Conservation (phyloP, 2,797 vertebrate genomes). For the Scomberomorus guttatus region DNA sequence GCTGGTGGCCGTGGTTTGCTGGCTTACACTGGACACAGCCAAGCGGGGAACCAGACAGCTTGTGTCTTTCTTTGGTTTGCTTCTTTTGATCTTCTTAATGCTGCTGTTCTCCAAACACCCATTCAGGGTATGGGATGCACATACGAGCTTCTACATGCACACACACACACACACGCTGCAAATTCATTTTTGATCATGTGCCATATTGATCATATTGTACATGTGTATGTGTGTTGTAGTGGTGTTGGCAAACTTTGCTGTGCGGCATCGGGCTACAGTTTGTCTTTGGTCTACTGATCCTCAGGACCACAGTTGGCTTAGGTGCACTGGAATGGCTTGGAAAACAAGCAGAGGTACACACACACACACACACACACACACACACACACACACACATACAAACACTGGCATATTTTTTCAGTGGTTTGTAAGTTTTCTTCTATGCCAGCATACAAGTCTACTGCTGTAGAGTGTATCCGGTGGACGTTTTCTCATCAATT, state of each 20-base stretch:
- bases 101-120: constrained; percentile 91
- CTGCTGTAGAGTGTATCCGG: background rate
- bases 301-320: constrained; percentile 87
- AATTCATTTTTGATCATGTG: background rate
- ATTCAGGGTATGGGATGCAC: constrained; percentile 78
- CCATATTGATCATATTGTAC: background rate
- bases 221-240: constrained; percentile 73
- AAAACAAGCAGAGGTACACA: constrained; percentile 86
- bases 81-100: constrained; percentile 84
- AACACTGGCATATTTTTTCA: background rate
- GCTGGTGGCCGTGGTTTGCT: constrained; percentile 77
- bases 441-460: background rate
- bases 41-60: constrained; percentile 84
- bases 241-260: constrained; percentile 87
- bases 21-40: constrained; percentile 88
- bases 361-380: constrained; percentile 1
- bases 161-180: background rate
- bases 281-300: constrained; percentile 87
- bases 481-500: background rate
- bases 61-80: constrained; percentile 89
- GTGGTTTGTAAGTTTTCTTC: background rate
- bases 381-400: background rate
- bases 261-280: constrained; percentile 89
- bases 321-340: constrained; percentile 87
- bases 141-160: background rate